These are phyloP conservation scores for Saxidomus purpurata DNA, from an alignment of 1,140 invertebrate genomes.

Conservation along the genomic window DNA sequence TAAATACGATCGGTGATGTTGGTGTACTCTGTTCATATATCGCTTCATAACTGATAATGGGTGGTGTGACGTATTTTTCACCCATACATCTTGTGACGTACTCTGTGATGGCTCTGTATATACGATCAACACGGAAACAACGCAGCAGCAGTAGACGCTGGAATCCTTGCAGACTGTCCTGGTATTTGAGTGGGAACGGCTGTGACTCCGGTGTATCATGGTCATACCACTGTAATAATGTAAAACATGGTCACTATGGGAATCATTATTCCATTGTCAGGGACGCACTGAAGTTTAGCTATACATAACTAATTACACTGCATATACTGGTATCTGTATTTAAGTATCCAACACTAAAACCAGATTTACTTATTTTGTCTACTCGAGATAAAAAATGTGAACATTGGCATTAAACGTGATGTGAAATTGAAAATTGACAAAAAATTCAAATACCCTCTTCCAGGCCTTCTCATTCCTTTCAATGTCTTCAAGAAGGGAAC, in stretches of 20 bases:
- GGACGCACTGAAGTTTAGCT: no score
- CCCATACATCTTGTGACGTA: constrained; percentile 94
- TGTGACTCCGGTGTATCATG: constrained; percentile 91
- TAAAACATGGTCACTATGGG: neutral
- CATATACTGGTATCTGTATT: no score
- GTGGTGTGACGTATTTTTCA: constrained; percentile 94
- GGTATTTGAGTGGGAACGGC: constrained; percentile 90
- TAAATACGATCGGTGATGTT: constrained; percentile 94
- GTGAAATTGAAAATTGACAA: no score
- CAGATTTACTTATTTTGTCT: no score
- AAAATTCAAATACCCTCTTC: constrained; percentile 90
- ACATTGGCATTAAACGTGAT: no score
- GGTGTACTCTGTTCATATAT: constrained; percentile 94
- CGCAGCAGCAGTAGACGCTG: constrained; percentile 93
- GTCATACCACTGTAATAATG: constrained; percentile 92
- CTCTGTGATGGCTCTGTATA: constrained; percentile 93
- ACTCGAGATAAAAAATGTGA: no score
- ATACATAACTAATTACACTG: no score
- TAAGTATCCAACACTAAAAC: no score
- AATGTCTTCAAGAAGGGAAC: constrained; percentile 90
- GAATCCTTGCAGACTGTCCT: constrained; percentile 89
- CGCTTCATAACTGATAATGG: constrained; percentile 92
- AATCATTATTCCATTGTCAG: no score
- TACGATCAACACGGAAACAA: constrained; percentile 94
- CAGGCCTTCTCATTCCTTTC: constrained; percentile 89